A percentile compares a stretch with the other conserved stretches of the same genome.
Conservation (phyloP, 37 sponge, comb jelly and placozoan species). For the Axinella damicornis region DNA sequence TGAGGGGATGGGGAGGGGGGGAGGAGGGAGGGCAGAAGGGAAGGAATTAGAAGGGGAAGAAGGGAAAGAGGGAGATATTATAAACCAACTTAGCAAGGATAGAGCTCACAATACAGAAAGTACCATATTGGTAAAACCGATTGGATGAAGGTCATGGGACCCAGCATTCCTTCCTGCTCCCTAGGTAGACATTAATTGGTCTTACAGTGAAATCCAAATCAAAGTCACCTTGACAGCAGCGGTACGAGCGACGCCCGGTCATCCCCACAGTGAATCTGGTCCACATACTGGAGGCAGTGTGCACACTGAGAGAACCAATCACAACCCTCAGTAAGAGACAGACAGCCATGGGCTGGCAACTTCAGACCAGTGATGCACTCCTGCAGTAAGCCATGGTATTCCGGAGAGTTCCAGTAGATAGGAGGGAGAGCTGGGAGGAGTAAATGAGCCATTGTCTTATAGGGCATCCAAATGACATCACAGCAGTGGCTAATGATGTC, state of each 20-base stretch:
- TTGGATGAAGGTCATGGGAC: too few species aligned
- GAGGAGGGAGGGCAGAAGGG: too few species aligned
- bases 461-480: neutral
- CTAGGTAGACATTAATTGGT: too few species aligned
- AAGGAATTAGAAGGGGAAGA: too few species aligned
- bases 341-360: neutral
- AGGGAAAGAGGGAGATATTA: too few species aligned
- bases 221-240: slow-evolving; percentile 50
- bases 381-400: neutral
- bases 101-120: too few species aligned
- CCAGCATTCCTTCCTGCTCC: too few species aligned
- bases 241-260: neutral
- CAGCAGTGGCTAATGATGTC: too few species aligned
- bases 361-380: neutral
- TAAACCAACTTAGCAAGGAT: too few species aligned
- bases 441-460: neutral
- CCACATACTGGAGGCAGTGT: slow-evolving; percentile 35
- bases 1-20: too few species aligned
- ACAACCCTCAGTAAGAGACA: neutral
- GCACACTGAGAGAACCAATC: slow-evolving; percentile 40
- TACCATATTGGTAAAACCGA: too few species aligned
- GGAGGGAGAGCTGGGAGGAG: slow-evolving; percentile 38
- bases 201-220: too few species aligned
- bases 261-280: neutral
- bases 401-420: slow-evolving; percentile 36